Conservation (phyloP, 2,797 vertebrate genomes). For the Heliangelus exortis region DNA sequence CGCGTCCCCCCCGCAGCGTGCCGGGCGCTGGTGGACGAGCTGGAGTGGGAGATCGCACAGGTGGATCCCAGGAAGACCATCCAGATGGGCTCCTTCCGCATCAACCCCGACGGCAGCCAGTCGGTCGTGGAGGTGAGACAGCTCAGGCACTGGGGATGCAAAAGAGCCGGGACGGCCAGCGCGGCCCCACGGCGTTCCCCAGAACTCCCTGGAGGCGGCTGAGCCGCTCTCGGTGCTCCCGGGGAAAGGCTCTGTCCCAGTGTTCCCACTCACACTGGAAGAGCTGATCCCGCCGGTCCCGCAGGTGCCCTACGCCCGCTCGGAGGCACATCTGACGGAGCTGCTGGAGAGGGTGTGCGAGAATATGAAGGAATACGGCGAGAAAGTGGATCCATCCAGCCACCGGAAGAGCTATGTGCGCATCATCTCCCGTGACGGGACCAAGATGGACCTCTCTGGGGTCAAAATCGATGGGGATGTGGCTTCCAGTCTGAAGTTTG, state of each 20-base stretch:
- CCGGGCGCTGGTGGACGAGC: constrained; percentile 94
- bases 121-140: constrained; percentile 89
- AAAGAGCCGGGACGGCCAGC: too few relatives aligned
- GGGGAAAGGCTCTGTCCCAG: too few relatives aligned
- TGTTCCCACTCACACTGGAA: too few relatives aligned
- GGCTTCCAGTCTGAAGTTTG: constrained; percentile 88
- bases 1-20: constrained; percentile 80
- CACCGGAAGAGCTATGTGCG: constrained; percentile 88
- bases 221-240: too few relatives aligned
- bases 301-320: constrained; percentile 91
- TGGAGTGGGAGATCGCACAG: constrained; percentile 93
- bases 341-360: constrained; percentile 92
- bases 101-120: constrained; percentile 97
- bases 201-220: too few relatives aligned
- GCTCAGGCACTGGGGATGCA: too few relatives aligned
- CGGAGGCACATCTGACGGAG: constrained; percentile 92
- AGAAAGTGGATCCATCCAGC: constrained; percentile 81
- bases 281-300: too few relatives aligned
- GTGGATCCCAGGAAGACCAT: constrained; percentile 94
- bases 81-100: constrained; percentile 94
- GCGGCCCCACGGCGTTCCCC: too few relatives aligned
- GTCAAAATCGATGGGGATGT: constrained; percentile 87
- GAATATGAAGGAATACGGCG: constrained; percentile 93
- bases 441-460: constrained; percentile 85
- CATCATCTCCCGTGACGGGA: constrained; percentile 83